These are phyloP conservation scores for Spondyliosoma cantharus DNA, from an alignment of 2,797 vertebrate species.

Conservation along the genomic window DNA sequence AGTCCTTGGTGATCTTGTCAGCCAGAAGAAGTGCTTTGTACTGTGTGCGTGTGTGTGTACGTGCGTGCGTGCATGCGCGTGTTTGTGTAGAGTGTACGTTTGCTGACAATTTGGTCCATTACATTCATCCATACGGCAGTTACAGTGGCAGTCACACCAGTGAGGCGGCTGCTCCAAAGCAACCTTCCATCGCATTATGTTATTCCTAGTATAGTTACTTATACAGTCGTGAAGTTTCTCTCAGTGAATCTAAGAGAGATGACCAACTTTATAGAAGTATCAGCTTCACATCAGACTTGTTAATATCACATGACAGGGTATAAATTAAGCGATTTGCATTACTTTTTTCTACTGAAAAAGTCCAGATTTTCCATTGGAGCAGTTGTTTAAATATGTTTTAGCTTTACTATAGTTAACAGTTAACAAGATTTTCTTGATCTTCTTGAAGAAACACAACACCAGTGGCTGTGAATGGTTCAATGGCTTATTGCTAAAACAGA, in stretches of 20 bases:
- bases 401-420: neutral
- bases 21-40: conserved; percentile 11
- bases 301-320: neutral
- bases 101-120: neutral
- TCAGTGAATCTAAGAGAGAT: conserved; percentile 7
- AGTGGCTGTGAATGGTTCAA: too few relatives aligned
- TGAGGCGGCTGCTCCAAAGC: conserved; percentile 4
- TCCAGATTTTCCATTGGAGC: neutral
- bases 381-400: neutral
- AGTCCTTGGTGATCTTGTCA: conserved; percentile 36
- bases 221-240: neutral
- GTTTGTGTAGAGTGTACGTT: neutral
- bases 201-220: neutral
- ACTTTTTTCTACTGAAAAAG: too few relatives aligned
- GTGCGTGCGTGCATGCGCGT: neutral
- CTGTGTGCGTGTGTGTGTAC: neutral
- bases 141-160: conserved; percentile 7
- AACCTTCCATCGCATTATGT: neutral
- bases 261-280: neutral
- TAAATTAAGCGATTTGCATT: too few relatives aligned
- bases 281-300: neutral
- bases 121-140: neutral
- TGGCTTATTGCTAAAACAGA: neutral
- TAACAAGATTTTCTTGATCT: neutral
- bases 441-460: too few relatives aligned